Conservation (phyloP, 2,888 invertebrate species). For the Mayetiola destructor region DNA sequence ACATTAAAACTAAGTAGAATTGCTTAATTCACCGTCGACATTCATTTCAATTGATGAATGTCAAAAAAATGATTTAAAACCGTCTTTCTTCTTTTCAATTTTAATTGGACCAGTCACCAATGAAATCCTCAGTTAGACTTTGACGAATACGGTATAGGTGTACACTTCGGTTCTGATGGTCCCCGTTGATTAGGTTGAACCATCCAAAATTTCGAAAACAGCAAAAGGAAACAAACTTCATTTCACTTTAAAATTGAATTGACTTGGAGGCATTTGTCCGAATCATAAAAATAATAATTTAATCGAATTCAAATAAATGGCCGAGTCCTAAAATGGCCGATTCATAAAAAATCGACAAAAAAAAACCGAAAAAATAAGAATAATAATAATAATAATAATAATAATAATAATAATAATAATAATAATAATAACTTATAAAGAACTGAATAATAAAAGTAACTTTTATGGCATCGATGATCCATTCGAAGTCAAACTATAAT, state of each 20-base stretch:
- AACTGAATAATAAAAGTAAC: neutral
- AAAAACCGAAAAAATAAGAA: neutral
- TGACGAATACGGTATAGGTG: neutral
- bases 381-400: neutral
- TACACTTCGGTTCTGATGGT: slow-evolving; percentile 2
- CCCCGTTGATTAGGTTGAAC: neutral
- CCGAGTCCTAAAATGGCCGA: neutral
- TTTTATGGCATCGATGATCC: neutral
- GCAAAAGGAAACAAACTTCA: neutral
- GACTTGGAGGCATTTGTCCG: neutral
- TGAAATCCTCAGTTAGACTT: neutral
- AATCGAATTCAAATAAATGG: neutral
- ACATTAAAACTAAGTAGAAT: too few species aligned
- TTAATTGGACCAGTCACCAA: neutral
- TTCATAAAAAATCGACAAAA: neutral
- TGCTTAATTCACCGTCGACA: too few species aligned
- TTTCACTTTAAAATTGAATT: neutral
- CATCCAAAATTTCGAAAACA: neutral
- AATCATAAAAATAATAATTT: neutral
- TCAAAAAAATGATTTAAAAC: too few species aligned
- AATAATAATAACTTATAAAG: neutral
- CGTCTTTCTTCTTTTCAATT: too few species aligned
- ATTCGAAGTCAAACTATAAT: slow-evolving; percentile 2
- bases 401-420: neutral
- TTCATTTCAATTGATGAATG: too few species aligned